A percentile compares a stretch with the other conserved stretches of the same genome.
Conservation (phyloP, 2,888 invertebrate genomes). For the Erebia epiphron region DNA sequence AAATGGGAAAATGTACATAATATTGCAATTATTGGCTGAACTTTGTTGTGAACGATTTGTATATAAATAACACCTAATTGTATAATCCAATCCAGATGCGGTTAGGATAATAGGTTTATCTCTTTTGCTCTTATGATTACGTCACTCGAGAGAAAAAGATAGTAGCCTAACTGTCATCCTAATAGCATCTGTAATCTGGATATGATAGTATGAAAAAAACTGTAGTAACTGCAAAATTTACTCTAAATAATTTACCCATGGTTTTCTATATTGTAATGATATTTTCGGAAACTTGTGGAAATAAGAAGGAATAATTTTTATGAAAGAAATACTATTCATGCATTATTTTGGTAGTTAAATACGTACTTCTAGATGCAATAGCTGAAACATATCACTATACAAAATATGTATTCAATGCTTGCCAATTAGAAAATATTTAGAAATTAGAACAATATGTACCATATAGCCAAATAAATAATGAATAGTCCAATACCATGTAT, state of each 20-base stretch:
- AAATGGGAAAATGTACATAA: conserved; percentile 21
- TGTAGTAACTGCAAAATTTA: neutral
- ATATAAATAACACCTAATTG: neutral
- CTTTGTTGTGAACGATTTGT: neutral
- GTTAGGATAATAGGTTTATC: neutral
- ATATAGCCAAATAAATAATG: neutral
- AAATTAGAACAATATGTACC: neutral
- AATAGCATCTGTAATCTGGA: too few relatives aligned
- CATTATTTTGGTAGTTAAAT: neutral
- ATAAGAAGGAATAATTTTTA: too few relatives aligned
- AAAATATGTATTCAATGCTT: conserved; percentile 13
- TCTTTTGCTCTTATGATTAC: too few relatives aligned
- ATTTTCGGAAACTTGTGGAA: too few relatives aligned
- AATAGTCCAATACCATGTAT: neutral
- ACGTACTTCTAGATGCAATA: neutral
- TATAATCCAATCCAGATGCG: too few relatives aligned
- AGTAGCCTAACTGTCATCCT: too few relatives aligned
- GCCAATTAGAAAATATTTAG: conserved; percentile 1
- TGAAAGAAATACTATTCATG: too few relatives aligned
- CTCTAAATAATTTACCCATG: too few relatives aligned
- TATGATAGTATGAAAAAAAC: neutral
- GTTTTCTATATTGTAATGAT: too few relatives aligned
- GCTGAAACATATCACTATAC: conserved; percentile 11
- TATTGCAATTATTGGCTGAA: conserved; percentile 1
- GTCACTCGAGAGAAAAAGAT: too few relatives aligned